Evolutionary conservation across 2,113 vertebrate species (phyloP).

Genomic region (Anolis sagrei): DNA sequence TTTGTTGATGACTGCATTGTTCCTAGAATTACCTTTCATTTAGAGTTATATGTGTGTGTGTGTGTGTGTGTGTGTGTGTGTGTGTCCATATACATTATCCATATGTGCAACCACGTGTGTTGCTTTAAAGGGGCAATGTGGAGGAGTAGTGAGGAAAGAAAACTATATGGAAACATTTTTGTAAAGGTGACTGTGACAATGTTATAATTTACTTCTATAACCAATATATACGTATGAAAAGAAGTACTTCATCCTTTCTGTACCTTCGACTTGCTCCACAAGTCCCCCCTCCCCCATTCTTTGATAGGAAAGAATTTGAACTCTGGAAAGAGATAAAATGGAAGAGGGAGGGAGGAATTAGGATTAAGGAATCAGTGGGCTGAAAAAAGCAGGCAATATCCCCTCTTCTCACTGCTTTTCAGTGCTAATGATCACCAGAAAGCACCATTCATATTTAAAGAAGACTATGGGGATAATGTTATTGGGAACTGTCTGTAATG

Average conservation of each 20-base stretch:
- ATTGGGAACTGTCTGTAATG: neutral
- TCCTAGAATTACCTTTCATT: neutral
- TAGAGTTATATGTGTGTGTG: neutral
- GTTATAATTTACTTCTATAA: too few relatives aligned
- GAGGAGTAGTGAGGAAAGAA: neutral
- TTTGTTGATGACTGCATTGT: too few relatives aligned
- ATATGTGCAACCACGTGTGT: neutral
- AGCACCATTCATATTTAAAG: neutral
- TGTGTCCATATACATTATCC: neutral
- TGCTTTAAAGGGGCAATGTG: neutral
- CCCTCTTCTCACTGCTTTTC: too few relatives aligned
- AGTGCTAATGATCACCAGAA: neutral
- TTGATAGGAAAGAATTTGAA: neutral
- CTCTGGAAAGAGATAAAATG: neutral
- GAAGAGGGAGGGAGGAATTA: neutral
- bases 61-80: too few relatives aligned
- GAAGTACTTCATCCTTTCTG: neutral
- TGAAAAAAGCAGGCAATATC: too few relatives aligned
- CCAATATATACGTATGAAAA: too few relatives aligned
- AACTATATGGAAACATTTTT: too few relatives aligned
- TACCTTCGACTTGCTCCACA: neutral
- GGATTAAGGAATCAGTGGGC: too few relatives aligned
- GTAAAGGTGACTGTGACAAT: too few relatives aligned
- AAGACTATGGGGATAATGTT: neutral
- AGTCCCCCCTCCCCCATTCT: neutral